Conservation (phyloP, 1,140 invertebrate genomes). For the Hetaerina americana region DNA sequence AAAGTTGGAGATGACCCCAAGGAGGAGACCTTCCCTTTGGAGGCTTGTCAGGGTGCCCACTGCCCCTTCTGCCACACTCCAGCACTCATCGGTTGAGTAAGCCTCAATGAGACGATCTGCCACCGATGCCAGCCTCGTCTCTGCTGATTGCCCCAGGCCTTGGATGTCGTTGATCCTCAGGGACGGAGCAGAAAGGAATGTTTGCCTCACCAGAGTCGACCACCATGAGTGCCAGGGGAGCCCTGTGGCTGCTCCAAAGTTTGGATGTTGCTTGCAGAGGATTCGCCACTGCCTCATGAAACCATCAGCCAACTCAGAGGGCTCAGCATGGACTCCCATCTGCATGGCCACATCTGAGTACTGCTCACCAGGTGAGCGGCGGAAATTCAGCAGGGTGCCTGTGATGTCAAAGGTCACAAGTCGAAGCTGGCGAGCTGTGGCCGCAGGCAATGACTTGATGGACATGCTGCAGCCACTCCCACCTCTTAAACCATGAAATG, state of each 20-base stretch:
- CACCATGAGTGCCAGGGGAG: slow-evolving; percentile 74
- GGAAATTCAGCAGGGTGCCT: slow-evolving; percentile 63
- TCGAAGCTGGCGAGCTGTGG: slow-evolving; percentile 27
- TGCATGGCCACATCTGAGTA: slow-evolving; percentile 54
- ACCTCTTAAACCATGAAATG: too few species aligned
- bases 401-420: slow-evolving; percentile 81
- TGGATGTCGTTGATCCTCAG: background rate
- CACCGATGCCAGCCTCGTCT: slow-evolving; percentile 36
- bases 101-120: slow-evolving; percentile 42
- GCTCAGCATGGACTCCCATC: slow-evolving; percentile 49
- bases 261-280: slow-evolving; percentile 55
- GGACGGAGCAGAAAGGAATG: background rate
- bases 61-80: slow-evolving; percentile 51
- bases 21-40: slow-evolving; percentile 29
- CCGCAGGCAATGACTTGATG: too few species aligned
- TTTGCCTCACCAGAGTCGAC: slow-evolving; percentile 34
- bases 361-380: slow-evolving; percentile 50
- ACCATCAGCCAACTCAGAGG: slow-evolving; percentile 40
- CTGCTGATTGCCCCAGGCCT: slow-evolving; percentile 18
- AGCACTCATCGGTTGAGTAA: slow-evolving; percentile 53
- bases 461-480: too few species aligned
- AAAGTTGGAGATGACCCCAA: slow-evolving; percentile 81
- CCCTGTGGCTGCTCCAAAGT: slow-evolving; percentile 55
- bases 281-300: slow-evolving; percentile 47
- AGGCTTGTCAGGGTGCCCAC: slow-evolving; percentile 46